Base-by-base conservation (phyloP, 2,888 invertebrate genomes). In the Limnephilus auricula region DNA sequence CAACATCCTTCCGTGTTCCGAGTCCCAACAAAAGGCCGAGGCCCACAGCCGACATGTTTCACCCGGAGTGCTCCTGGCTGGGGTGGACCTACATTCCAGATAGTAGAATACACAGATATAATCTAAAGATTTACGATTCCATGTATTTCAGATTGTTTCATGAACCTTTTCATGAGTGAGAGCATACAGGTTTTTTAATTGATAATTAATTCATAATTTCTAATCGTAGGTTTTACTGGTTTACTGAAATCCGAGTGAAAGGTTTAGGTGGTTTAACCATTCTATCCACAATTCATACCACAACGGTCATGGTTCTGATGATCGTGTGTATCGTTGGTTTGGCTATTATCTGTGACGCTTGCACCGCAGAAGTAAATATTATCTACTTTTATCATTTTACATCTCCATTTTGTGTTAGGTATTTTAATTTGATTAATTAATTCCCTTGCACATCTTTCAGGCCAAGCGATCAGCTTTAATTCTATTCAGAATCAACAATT, bases 221-320 rank as follows among this genome's bases (percentile, higher is more conserved):
- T 31, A 45, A 3, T 78, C 40, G 6, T 32, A 91, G 91, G 83
- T 91, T 87, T 88, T 91, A 87, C 45, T 89, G 91, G 91, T 91
- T 50, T 83, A 83, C 82, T 32, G 80, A 79, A 32, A 34, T 78
- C 45, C 83, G 37, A 34, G 82, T 83, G 34, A 18, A 34, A 9
- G 30, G 37, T 37, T 18, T 30, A 34, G 18, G 37, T 30, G 15
- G 34, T 31, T 45, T 90, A 37, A 65, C 9, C 25, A 18, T 78
- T 15, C 13, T 90, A 30, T 4, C 18, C 13, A 65, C 79, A 34
- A 34, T 83, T 78, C 85, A 90, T 37, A 13, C 90, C 4, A 31
- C 30, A 25, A 31, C 37, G 5, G 84, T 90, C 12, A 30, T 78
- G 65, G 30, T 34, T 13, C 18, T 83, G 0, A 84, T 90, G 84